Conservation (phyloP, 2,888 invertebrate genomes). For the Netelia fuscicornis region DNA sequence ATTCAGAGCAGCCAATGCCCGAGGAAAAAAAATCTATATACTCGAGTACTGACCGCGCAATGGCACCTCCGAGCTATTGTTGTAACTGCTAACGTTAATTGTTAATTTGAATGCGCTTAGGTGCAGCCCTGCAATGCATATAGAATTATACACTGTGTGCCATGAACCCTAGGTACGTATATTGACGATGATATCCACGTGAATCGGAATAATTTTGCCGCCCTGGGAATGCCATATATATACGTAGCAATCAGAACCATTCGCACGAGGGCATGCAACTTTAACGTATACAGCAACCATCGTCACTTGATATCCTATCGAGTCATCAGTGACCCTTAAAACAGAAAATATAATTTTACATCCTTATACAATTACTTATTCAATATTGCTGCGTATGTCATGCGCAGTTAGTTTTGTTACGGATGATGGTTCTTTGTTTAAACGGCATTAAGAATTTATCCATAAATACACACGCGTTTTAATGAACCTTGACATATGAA, state of each 20-base stretch:
- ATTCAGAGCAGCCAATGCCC: too few species aligned
- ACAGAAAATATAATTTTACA: too few species aligned
- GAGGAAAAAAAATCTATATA: too few species aligned
- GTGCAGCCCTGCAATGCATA: slow-evolving; percentile 43
- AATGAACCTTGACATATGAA: too few species aligned
- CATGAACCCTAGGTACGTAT: slow-evolving; percentile 60
- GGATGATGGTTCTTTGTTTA: too few species aligned
- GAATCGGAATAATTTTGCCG: slow-evolving; percentile 66
- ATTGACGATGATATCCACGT: slow-evolving; percentile 60
- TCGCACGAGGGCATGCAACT: slow-evolving; percentile 52
- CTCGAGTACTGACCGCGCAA: slow-evolving; percentile 66
- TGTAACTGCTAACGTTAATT: slow-evolving; percentile 79
- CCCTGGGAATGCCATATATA: slow-evolving; percentile 53
- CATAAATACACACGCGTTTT: too few species aligned
- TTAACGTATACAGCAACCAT: slow-evolving; percentile 34
- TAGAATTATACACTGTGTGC: slow-evolving; percentile 60
- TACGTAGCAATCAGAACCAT: slow-evolving; percentile 50
- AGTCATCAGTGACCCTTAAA: neutral
- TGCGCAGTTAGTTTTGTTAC: too few species aligned
- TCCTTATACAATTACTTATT: too few species aligned
- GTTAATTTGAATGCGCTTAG: slow-evolving; percentile 77
- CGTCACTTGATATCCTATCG: neutral
- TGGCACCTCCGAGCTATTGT: slow-evolving; percentile 80
- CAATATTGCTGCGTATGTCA: too few species aligned
- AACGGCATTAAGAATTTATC: too few species aligned